phyloP scores from a whole-genome alignment of 2,113 vertebrate species.

The Muntiacus muntjak region DNA sequence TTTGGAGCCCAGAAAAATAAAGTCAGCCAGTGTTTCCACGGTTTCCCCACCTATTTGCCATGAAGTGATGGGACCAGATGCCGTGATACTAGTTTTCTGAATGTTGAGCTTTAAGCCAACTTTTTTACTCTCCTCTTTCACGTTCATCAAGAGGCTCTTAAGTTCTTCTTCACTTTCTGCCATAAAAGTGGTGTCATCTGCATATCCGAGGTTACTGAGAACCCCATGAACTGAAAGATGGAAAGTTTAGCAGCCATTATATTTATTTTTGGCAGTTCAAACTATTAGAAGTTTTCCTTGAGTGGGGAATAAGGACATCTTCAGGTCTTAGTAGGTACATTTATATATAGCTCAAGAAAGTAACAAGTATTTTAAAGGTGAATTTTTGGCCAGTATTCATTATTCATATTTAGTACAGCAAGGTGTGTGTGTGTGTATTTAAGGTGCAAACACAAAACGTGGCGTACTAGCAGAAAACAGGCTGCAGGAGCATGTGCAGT shows the following conservation, averaged over 20 bases:
- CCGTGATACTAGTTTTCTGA: too few relatives aligned
- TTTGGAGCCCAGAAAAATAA: too few relatives aligned
- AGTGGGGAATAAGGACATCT: neutral
- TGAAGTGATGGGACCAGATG: too few relatives aligned
- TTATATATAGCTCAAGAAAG: neutral
- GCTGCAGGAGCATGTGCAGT: rapidly evolving
- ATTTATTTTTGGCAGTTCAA: neutral
- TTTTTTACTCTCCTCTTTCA: too few relatives aligned
- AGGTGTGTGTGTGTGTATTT: neutral
- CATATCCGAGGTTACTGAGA: too few relatives aligned
- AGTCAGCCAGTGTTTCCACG: too few relatives aligned
- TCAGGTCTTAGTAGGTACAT: neutral
- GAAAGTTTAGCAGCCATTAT: neutral
- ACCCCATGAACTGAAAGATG: neutral
- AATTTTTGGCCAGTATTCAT: neutral
- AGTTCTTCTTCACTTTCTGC: too few relatives aligned
- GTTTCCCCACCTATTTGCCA: too few relatives aligned
- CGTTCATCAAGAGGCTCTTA: too few relatives aligned
- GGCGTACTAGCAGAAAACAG: neutral
- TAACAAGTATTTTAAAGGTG: neutral
- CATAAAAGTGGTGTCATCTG: too few relatives aligned
- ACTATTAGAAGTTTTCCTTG: neutral
- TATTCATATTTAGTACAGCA: neutral
- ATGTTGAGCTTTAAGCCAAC: too few relatives aligned
- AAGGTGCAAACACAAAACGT: neutral